Evolutionary conservation across 2,797 vertebrate genomes (phyloP).

Genomic region (Paramormyrops hopkinsi): DNA sequence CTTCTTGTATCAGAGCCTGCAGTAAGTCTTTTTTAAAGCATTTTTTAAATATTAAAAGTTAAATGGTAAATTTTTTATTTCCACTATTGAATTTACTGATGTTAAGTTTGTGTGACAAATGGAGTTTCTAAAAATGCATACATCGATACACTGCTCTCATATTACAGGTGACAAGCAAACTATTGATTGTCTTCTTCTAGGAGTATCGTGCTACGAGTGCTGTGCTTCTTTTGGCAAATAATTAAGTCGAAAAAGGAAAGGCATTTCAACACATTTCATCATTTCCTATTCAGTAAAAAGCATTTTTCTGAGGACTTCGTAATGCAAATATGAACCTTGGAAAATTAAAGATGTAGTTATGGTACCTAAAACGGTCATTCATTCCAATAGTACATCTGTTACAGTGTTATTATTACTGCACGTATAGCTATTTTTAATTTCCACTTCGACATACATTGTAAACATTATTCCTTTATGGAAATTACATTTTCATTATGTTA

Average conservation of each 20-base stretch:
- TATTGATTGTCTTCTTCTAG: neutral
- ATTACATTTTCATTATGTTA: neutral
- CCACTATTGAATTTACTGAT: neutral
- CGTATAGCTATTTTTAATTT: neutral
- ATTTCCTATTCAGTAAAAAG: conserved; percentile 21
- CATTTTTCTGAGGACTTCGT: neutral
- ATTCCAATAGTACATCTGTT: neutral
- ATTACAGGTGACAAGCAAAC: neutral
- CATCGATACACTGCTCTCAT: neutral
- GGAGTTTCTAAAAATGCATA: neutral
- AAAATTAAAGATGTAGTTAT: conserved; percentile 11
- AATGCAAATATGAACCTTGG: neutral
- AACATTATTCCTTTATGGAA: neutral
- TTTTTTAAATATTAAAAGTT: conserved; percentile 3
- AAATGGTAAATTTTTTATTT: conserved; percentile 5
- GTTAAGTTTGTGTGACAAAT: conserved; percentile 11
- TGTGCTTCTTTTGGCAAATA: neutral
- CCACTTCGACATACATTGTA: neutral
- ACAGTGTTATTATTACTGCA: neutral
- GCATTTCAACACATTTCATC: conserved; percentile 36
- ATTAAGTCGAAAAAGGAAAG: conserved; percentile 13
- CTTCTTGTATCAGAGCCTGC: conserved; percentile 4
- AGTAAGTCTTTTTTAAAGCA: neutral
- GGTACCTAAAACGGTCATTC: neutral
- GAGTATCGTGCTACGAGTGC: neutral